These are phyloP conservation scores for Trematomus bernacchii DNA, from an alignment of 2,797 vertebrate genomes.

Conservation along the genomic window DNA sequence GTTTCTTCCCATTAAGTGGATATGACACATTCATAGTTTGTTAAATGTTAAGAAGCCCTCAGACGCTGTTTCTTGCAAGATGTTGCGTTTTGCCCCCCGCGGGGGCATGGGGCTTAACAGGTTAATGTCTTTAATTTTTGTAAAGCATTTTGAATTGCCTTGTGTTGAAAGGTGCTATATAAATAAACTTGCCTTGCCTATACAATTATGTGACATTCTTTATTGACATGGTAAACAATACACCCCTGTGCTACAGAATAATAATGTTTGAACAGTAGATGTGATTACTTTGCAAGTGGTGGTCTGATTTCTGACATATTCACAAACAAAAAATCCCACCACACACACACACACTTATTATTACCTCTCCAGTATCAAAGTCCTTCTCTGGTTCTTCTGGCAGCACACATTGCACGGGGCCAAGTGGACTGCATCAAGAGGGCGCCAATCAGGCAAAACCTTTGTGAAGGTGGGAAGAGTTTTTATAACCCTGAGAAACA, in stretches of 20 bases:
- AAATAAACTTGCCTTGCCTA: no score
- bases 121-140: no score
- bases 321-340: no score
- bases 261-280: background rate
- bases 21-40: no score
- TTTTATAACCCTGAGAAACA: constrained; percentile 81
- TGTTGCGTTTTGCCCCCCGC: no score
- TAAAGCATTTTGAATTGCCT: no score
- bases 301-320: background rate
- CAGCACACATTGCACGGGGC: constrained; percentile 89
- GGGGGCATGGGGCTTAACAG: no score
- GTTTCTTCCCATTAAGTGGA: no score
- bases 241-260: background rate
- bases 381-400: constrained; percentile 85
- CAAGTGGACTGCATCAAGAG: constrained; percentile 87
- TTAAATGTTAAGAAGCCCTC: no score
- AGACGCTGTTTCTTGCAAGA: no score
- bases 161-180: no score
- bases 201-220: no score
- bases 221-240: background rate
- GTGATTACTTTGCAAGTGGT: background rate
- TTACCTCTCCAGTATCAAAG: constrained; percentile 91
- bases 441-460: constrained; percentile 89
- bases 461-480: constrained; percentile 90
- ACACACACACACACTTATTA: constrained; percentile 34